Evolutionary conservation across 2,888 invertebrate species (phyloP), one percentile per base, ranked within the genome.

Genomic region (Spisula subtruncata): DNA sequence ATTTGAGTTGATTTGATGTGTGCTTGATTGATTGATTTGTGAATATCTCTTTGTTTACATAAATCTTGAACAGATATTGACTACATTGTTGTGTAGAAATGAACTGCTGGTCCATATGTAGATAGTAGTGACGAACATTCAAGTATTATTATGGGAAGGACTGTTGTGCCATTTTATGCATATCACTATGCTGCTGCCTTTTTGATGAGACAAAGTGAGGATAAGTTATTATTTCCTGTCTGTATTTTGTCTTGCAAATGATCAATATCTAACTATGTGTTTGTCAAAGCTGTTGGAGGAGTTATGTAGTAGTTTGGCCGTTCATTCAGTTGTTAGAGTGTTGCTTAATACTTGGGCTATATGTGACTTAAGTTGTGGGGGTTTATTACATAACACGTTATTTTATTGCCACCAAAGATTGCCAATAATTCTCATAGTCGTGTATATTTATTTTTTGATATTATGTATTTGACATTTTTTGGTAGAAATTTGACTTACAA

Each of bases 141-240:
- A 75, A 75, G 75, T 75, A 75, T 83, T 83, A 35, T 56, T 51
- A 46, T 66, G 66, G n/a, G n/a, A 60, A 66, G 48, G 71, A 82
- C n/a, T 75, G 85, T 82, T 75, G 89, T 86, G 89, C 83, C 82
- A 89, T 82, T 89, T 83, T 89, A 89, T 89, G 89, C 89, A 89
- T 89, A 86, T 89, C 86, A 81, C 6, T 75, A 8, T 66, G 84
- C 89, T 89, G 86, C 89, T 89, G 89, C 86, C 83, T 83, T 89
- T 86, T 83, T 85, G 54, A 56, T 41, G 48, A 81, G 25, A 75
- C 32, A 75, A n/a, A 81, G 35, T 20, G 25, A 35, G n/a, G 81
- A 48, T 81, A 25, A 25, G 14, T 48, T 35, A 81, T 10, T 48
- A 81, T 41, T 16, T 35, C 2, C n/a, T 81, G 1, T 29, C 16